These are phyloP conservation scores for Theristus sp. DNA, from an alignment of 2,888 invertebrate genomes.

Conservation along the genomic window DNA sequence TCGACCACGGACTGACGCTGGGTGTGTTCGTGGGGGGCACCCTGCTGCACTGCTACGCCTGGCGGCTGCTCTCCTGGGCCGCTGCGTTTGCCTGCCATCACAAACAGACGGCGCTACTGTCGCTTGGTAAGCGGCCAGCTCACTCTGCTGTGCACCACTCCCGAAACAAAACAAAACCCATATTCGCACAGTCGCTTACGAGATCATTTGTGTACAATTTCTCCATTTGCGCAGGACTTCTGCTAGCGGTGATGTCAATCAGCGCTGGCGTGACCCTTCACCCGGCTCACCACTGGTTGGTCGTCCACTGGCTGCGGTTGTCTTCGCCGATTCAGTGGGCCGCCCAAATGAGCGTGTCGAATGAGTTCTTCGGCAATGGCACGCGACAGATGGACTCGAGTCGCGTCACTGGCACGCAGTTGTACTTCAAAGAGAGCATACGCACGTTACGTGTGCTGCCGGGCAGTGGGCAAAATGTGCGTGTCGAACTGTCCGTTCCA, in stretches of 20 bases:
- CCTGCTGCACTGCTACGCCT: background rate
- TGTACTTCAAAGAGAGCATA: background rate
- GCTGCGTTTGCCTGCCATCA: background rate
- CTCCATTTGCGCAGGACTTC: background rate
- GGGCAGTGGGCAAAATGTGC: background rate
- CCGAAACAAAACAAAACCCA: background rate
- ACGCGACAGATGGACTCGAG: background rate
- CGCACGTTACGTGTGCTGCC: background rate
- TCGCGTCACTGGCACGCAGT: too few species aligned
- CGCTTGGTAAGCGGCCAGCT: background rate
- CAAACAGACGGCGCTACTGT: background rate
- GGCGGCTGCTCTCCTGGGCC: background rate
- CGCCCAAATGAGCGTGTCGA: background rate
- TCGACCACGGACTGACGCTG: background rate
- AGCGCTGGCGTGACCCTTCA: conserved; percentile 2
- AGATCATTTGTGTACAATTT: background rate
- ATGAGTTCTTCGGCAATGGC: conserved; percentile 1
- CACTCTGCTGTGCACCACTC: background rate
- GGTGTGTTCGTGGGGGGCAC: background rate
- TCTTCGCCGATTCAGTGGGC: conserved; percentile 2
- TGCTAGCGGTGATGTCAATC: background rate
- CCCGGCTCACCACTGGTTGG: background rate
- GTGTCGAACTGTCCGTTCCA: too few species aligned
- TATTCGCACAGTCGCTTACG: background rate
- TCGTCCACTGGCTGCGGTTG: background rate